Percentiles rank a stretch among this genome's conserved stretches.
These are phyloP conservation scores for Chinchilla lanigera DNA, from an alignment of 2,113 vertebrate genomes.

Conservation along the genomic window DNA sequence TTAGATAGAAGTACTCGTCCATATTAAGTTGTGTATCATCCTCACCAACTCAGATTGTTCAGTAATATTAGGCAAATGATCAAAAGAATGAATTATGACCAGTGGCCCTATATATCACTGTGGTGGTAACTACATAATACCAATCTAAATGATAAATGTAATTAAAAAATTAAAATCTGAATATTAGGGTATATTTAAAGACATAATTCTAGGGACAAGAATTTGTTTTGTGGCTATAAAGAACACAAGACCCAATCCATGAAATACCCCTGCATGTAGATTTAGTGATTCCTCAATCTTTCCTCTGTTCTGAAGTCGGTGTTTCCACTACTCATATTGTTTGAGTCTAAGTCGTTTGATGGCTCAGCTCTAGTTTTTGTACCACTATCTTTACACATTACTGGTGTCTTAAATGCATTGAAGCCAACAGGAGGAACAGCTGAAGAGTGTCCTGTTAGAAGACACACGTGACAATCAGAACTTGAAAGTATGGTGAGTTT, in stretches of 20 bases:
- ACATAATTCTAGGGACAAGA: not conserved
- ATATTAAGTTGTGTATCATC: not conserved
- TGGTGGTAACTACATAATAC: not conserved
- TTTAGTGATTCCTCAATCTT: not conserved
- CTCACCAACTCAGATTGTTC: slow-evolving; percentile 1
- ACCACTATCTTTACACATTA: not conserved
- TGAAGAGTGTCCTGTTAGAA: not conserved
- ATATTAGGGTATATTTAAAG: not conserved
- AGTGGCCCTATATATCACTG: not conserved
- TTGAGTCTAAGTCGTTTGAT: not conserved
- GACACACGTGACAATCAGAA: slow-evolving; percentile 3
- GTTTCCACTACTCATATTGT: not conserved
- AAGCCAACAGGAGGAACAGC: not conserved
- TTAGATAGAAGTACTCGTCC: not conserved
- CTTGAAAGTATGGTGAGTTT: not conserved
- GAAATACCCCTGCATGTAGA: not conserved
- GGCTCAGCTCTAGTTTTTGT: slow-evolving; percentile 1
- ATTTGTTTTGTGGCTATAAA: slow-evolving; percentile 39
- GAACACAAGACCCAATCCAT: not conserved
- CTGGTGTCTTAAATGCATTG: not conserved
- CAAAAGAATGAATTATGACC: not conserved
- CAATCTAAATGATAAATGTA: not conserved
- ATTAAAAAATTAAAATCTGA: not conserved
- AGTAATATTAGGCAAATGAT: not conserved
- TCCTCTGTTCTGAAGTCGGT: not conserved